A percentile compares a stretch with the other conserved stretches of the same genome.
Conservation (phyloP, 2,113 vertebrate species). For the Thunnus maccoyii region DNA sequence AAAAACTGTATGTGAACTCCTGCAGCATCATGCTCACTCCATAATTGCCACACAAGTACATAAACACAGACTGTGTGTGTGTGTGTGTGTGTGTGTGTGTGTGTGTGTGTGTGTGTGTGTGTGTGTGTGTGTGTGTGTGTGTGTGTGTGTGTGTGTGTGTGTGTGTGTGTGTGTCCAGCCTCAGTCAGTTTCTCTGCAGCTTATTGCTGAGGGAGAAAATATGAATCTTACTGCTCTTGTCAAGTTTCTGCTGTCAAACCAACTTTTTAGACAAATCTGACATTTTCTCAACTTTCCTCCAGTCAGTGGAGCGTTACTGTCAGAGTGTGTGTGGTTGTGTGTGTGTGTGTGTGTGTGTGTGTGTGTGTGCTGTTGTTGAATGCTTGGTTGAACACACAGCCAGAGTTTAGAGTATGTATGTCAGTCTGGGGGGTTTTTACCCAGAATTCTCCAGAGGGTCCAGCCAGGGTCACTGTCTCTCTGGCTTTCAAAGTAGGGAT, state of each 20-base stretch:
- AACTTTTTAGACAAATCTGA: constrained; percentile 69
- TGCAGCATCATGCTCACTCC: constrained; percentile 1
- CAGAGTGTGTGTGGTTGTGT: constrained; percentile 8
- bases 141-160: constrained; percentile 12
- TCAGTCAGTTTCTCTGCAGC: constrained; percentile 31
- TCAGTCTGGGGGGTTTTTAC: constrained; percentile 14
- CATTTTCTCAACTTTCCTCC: constrained; percentile 59
- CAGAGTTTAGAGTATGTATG: constrained; percentile 29
- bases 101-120: constrained; percentile 20
- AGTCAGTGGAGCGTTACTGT: constrained; percentile 24
- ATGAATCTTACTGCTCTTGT: constrained; percentile 23
- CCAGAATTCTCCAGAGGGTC: constrained; percentile 32
- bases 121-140: not conserved
- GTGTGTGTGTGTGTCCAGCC: constrained; percentile 12
- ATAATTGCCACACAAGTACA: not conserved
- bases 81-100: constrained; percentile 10
- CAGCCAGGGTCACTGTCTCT: constrained; percentile 15
- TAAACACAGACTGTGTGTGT: not conserved
- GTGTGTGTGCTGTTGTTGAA: constrained; percentile 15
- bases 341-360: constrained; percentile 16
- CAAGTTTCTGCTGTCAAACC: constrained; percentile 52
- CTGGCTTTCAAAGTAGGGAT: constrained; percentile 8
- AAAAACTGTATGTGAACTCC: not conserved
- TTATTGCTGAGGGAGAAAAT: constrained; percentile 40
- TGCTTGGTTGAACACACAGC: constrained; percentile 46